Evolutionary conservation across 2,888 invertebrate genomes (phyloP), one percentile per base, ranked within the genome.

Genomic region (Campoplex nolae): DNA sequence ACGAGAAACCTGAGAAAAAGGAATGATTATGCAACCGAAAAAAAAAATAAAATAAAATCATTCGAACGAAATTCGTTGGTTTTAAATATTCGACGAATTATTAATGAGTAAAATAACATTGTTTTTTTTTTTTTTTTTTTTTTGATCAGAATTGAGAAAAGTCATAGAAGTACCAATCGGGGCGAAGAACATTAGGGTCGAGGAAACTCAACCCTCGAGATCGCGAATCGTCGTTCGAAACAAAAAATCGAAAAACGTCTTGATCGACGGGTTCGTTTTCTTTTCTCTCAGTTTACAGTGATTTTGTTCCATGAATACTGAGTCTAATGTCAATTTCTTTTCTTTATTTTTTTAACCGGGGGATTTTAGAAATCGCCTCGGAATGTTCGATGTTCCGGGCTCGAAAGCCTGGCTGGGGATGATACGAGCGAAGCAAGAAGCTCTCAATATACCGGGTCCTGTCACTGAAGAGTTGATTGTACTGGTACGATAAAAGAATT

Each of bases 171-270:
- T 96, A 38, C 96, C 96, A 2, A 89, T 77, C 32, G 95, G 95
- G n/a, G 95, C 95, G 0, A 92, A 95, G 62, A 96, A 95, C 91
- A 95, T 96, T 65, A 93, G 95, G 62, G 93, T 96, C 23, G 95
- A 95, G 88, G 95, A 95, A 89, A 92, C 94, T 70, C 93, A 94
- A n/a, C 95, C 95, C 16, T 95, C 95, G 6, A 95, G 94, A 82
- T 95, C 95, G 87, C 95, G 95, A 90, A 93, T 96, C 83, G 95
- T 96, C 2, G 93, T 96, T 16, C 92, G 93, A 73, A 95, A 93
- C 77, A 93, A 92, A 84, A 91, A 92, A 7, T 92, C 94, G 42
- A 95, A 94, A 9, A 93, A 93, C 73, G 95, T 95, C 87, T 94
- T 94, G 90, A 94, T 96, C 83, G 95, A 95, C 88, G 96, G 96